A percentile compares a stretch with the other conserved stretches of the same genome.
These are phyloP conservation scores for Asbolus verrucosus DNA, from an alignment of 1,140 invertebrate species.

Conservation along the genomic window DNA sequence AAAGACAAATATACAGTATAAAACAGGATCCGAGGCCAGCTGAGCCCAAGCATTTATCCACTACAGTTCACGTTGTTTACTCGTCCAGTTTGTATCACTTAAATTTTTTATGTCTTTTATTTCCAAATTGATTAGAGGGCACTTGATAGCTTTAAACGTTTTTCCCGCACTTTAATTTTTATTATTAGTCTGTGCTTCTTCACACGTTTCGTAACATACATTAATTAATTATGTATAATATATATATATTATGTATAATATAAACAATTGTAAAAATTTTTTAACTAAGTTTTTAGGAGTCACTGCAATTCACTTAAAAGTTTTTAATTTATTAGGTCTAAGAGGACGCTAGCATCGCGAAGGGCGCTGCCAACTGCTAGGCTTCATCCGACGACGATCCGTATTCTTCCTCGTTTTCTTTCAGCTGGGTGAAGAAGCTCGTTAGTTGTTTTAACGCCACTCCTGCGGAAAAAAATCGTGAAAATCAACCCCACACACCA, in stretches of 20 bases:
- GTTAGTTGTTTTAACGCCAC: constrained; percentile 71
- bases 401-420: constrained; percentile 59
- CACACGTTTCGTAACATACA: constrained; percentile 34
- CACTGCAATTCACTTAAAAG: constrained; percentile 55
- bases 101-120: constrained; percentile 40
- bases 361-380: constrained; percentile 54
- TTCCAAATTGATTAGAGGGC: constrained; percentile 31
- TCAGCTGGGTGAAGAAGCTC: constrained; percentile 69
- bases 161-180: constrained; percentile 40
- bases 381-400: constrained; percentile 58
- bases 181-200: constrained; percentile 24
- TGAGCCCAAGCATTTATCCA: constrained; percentile 31
- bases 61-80: constrained; percentile 25
- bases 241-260: constrained; percentile 59
- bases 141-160: constrained; percentile 40
- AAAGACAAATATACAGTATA: constrained; percentile 44
- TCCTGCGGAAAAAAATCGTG: constrained; percentile 58
- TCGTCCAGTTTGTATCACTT: constrained; percentile 40
- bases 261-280: constrained; percentile 60
- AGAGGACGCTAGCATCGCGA: constrained; percentile 49
- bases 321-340: constrained; percentile 56
- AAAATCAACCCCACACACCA: constrained; percentile 32
- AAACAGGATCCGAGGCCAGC: constrained; percentile 42
- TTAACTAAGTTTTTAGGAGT: constrained; percentile 50
- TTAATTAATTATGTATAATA: constrained; percentile 51